Evolutionary conservation across 2,888 invertebrate species (phyloP), one percentile per base, ranked within the genome.

Genomic region (Noctua janthina): DNA sequence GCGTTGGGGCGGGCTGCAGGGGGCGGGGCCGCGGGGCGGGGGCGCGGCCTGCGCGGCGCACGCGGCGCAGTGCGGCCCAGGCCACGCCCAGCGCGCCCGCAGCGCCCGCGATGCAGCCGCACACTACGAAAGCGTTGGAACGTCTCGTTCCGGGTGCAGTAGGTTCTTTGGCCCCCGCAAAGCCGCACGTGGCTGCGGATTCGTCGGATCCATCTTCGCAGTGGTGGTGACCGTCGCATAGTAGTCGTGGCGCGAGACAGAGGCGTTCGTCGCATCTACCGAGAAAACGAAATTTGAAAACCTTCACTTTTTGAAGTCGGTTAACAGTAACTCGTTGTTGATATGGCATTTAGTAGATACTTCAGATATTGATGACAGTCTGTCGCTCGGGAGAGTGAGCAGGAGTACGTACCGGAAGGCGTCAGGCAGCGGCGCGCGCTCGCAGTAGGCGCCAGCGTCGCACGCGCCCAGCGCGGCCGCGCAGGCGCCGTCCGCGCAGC

Each of bases 171-270:
- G 78, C 72, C n/a, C 83, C 86, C 0, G 92, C 88, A 85, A 90
- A 91, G 0, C 96, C 95, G 90, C 98, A 98, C 7, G 97, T 97
- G 3, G 98, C 97, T 2, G 97, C 97, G 11, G 97, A 96, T 93
- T 99, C 99, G 93, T 99, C 99, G 0, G 98, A 97, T 1, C 98
- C 98, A 94, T 99, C 98, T 1, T 97, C 98, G 92, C 99, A 99
- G 92, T 99, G 98, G 17, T 97, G 97, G 94, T 97, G 98, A 0
- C 98, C 98, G 94, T 99, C 98, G 91, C 99, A 99, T 1, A 98
- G 95, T 13, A 97, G 94, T 0, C 97, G 95, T 5, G 97, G 95
- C 0, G 98, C 97, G 39, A 99, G 97, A 89, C 99, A 99, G 0
- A 98, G 97, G 29, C 98, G 98, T 67, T 98, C 98, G 78, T 97